phyloP scores from a whole-genome alignment of 2,888 invertebrate species.

The Phymatocera aterrima region DNA sequence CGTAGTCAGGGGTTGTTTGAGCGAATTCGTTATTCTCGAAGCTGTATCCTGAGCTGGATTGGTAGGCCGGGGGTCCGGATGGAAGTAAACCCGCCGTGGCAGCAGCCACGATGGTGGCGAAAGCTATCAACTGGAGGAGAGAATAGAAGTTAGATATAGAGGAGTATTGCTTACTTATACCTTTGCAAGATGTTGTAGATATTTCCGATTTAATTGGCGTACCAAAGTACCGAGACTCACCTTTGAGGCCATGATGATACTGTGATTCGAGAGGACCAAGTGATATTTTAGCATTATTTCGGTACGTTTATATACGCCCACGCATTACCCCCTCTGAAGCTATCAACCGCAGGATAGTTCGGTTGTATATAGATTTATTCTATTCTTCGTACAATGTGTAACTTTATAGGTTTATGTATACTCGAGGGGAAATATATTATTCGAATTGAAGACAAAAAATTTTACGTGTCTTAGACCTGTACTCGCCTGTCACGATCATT shows the following conservation, averaged over 20 bases:
- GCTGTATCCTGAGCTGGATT: slow-evolving; percentile 65
- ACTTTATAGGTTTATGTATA: slow-evolving; percentile 22
- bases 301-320: slow-evolving; percentile 42
- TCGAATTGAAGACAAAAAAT: slow-evolving; percentile 12
- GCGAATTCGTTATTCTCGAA: slow-evolving; percentile 76
- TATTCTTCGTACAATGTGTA: slow-evolving; percentile 39
- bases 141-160: background rate
- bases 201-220: background rate
- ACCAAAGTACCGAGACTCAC: background rate
- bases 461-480: background rate
- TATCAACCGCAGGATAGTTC: slow-evolving; percentile 36
- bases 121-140: slow-evolving; percentile 15
- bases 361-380: slow-evolving; percentile 33
- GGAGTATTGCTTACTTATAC: background rate
- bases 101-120: slow-evolving; percentile 35
- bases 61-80: slow-evolving; percentile 23
- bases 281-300: slow-evolving; percentile 22
- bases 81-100: slow-evolving; percentile 22
- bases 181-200: background rate
- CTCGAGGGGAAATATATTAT: slow-evolving; percentile 26
- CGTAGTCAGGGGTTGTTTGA: slow-evolving; percentile 83
- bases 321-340: slow-evolving; percentile 22
- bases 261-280: slow-evolving; percentile 38
- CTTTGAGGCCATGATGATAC: slow-evolving; percentile 30
- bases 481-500: background rate